Conservation (phyloP, 2,797 vertebrate genomes). For the Sebastes itinus region DNA sequence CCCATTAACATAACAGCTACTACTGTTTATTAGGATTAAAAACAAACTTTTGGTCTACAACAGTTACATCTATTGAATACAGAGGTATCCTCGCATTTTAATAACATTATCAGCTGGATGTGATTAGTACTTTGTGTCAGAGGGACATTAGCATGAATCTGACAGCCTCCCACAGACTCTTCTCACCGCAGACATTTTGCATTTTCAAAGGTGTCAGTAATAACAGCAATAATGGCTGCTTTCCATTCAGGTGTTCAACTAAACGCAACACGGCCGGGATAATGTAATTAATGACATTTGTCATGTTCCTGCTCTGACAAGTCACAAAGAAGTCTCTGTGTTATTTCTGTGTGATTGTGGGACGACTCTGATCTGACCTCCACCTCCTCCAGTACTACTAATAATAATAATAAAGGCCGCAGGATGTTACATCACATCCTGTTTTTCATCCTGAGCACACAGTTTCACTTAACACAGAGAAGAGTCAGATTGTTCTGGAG, state of each 20-base stretch:
- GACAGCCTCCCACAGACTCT: conserved; percentile 50
- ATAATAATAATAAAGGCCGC: conserved; percentile 44
- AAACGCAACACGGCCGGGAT: not conserved
- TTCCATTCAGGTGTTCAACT: not conserved
- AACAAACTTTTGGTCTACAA: not conserved
- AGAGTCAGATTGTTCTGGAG: not conserved
- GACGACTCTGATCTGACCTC: conserved; percentile 32
- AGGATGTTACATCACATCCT: conserved; percentile 67
- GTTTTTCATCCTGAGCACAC: conserved; percentile 53
- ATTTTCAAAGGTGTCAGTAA: conserved; percentile 23
- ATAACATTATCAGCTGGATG: not conserved
- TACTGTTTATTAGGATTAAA: not conserved
- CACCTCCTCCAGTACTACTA: conserved; percentile 50
- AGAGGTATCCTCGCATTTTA: not conserved
- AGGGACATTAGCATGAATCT: conserved; percentile 21
- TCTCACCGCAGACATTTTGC: conserved; percentile 37
- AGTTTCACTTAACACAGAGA: not conserved
- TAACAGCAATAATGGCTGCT: conserved; percentile 13
- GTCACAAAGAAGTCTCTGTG: not conserved
- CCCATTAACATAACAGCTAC: too few relatives aligned
- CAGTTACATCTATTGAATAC: not conserved
- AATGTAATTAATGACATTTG: not conserved
- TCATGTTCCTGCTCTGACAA: not conserved
- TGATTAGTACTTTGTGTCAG: not conserved
- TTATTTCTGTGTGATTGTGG: not conserved